phyloP scores from a whole-genome alignment of 2,113 vertebrate species.

The Ardeotis arabs region DNA sequence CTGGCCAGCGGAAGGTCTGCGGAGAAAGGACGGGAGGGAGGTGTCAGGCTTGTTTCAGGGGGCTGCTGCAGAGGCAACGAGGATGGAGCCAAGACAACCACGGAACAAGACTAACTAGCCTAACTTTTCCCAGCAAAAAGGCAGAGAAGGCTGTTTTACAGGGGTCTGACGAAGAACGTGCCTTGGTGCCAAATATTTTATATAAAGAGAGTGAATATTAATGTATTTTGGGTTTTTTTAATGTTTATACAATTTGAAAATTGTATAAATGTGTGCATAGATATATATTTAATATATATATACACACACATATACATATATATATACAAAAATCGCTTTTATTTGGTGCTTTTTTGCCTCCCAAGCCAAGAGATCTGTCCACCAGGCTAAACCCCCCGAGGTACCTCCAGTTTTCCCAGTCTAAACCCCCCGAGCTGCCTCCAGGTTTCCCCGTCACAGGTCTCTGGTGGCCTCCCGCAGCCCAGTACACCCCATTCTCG shows the following conservation, averaged over 20 bases:
- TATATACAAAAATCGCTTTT: neutral
- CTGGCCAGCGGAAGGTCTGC: conserved; percentile 92
- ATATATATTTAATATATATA: neutral
- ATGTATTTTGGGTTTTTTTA: neutral
- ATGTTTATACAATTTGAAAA: too few species aligned
- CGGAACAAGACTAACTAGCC: neutral
- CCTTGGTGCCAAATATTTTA: neutral
- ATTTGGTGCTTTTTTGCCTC: neutral
- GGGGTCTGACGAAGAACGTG: fast-evolving
- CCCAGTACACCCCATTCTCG: too few species aligned
- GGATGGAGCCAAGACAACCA: neutral
- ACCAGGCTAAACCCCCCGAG: neutral
- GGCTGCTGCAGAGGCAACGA: neutral
- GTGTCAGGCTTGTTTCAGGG: neutral
- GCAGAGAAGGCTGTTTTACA: neutral
- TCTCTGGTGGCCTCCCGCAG: too few species aligned
- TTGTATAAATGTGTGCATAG: neutral
- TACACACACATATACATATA: too few species aligned
- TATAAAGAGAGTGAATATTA: neutral
- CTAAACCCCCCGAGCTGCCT: neutral
- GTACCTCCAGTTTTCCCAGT: neutral
- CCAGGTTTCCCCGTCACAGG: neutral
- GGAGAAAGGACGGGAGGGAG: neutral
- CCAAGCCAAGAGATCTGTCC: neutral
- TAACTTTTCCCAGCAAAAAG: neutral